Evolutionary conservation across 2,888 invertebrate genomes (phyloP).

Genomic region (Drosophila vallismaia): DNA sequence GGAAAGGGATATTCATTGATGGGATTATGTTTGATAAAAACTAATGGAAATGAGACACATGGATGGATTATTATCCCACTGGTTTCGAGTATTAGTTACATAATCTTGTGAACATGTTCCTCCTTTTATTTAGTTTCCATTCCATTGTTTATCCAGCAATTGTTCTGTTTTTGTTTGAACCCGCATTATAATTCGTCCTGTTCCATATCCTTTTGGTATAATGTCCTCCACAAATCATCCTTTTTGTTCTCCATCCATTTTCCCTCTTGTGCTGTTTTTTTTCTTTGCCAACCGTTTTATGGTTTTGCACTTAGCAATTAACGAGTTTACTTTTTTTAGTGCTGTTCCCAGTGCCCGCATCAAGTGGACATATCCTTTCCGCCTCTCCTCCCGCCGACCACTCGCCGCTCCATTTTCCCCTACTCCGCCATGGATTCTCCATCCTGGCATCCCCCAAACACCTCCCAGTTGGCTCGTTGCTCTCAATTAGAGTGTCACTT

Average conservation of each 20-base stretch:
- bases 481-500: conserved; percentile 71
- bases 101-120: background rate
- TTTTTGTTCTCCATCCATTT: conserved; percentile 1
- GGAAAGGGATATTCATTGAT: conserved; percentile 16
- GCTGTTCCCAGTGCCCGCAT: conserved; percentile 43
- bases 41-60: background rate
- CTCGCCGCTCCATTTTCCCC: background rate
- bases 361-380: conserved; percentile 36
- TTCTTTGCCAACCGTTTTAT: conserved; percentile 49
- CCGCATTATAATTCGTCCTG: conserved; percentile 2
- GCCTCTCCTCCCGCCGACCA: too few relatives aligned
- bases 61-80: background rate
- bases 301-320: conserved; percentile 67
- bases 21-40: background rate
- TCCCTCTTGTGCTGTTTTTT: conserved; percentile 6
- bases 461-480: conserved; percentile 65
- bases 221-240: conserved; percentile 22
- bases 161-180: background rate
- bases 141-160: background rate
- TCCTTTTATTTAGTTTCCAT: background rate
- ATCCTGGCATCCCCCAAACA: conserved; percentile 21
- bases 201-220: background rate
- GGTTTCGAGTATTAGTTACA: background rate
- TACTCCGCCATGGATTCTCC: background rate
- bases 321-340: conserved; percentile 57